Conservation (phyloP, 2,797 vertebrate genomes). For the Cossypha dichroa region DNA sequence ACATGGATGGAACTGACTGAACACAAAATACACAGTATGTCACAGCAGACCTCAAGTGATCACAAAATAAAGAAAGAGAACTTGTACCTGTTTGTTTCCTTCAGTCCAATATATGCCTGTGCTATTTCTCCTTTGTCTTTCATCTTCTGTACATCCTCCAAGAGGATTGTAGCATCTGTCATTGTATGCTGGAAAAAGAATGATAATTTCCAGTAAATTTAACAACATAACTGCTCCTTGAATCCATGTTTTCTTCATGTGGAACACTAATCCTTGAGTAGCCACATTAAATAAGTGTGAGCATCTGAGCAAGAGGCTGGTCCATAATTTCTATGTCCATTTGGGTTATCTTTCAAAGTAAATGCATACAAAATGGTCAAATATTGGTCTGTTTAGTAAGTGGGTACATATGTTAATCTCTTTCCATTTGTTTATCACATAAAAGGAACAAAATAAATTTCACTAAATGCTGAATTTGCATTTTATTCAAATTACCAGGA, state of each 20-base stretch:
- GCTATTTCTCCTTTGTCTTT: slow-evolving; percentile 95
- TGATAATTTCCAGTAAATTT: slow-evolving; percentile 23
- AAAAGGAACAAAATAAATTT: background rate
- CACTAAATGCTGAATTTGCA: background rate
- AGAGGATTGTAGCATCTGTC: slow-evolving; percentile 90
- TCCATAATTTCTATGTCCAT: background rate
- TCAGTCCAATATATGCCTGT: slow-evolving; percentile 94
- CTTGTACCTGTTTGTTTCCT: slow-evolving; percentile 95
- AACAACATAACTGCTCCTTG: background rate
- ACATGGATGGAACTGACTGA: background rate
- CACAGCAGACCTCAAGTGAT: background rate
- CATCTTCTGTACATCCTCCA: slow-evolving; percentile 93
- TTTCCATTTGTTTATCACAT: background rate
- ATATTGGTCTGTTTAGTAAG: background rate
- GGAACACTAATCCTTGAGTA: background rate
- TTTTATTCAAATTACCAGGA: background rate
- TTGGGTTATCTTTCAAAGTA: background rate
- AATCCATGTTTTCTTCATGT: background rate
- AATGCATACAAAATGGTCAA: background rate
- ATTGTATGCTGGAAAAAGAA: slow-evolving; percentile 87
- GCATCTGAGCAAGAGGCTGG: background rate
- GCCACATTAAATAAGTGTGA: background rate
- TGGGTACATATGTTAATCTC: background rate
- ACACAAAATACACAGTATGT: background rate
- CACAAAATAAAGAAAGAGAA: background rate